These are phyloP conservation scores for Xenopus petersii DNA, from an alignment of 2,797 vertebrate species.

Conservation along the genomic window DNA sequence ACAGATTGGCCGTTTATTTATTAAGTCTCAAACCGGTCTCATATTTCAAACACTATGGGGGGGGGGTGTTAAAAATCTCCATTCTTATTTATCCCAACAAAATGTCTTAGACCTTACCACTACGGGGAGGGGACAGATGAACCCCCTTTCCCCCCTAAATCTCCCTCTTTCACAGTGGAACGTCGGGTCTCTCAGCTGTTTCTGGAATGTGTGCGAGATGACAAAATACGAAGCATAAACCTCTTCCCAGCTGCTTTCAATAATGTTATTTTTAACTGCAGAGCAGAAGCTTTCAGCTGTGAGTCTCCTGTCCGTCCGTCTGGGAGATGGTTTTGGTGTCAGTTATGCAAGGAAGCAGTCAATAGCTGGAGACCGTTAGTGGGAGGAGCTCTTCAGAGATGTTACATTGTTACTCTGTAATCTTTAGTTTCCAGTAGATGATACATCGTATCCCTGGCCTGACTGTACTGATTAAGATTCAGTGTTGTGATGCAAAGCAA, in stretches of 20 bases:
- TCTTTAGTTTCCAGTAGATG: no score
- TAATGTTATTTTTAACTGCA: conserved; percentile 75
- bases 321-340: conserved; percentile 15
- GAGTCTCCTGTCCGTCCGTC: neutral
- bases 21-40: no score
- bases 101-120: neutral
- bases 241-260: conserved; percentile 78
- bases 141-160: conserved; percentile 2
- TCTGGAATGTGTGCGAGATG: conserved; percentile 70
- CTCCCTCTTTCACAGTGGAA: conserved; percentile 50
- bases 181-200: conserved; percentile 78
- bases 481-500: no score
- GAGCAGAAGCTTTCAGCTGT: conserved; percentile 43
- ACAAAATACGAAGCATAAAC: conserved; percentile 68
- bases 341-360: neutral
- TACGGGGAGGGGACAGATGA: neutral
- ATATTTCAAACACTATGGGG: no score
- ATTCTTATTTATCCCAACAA: neutral
- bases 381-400: no score
- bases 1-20: no score
- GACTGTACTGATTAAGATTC: no score
- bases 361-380: neutral
- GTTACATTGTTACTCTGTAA: no score
- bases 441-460: no score
- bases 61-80: neutral